Base-by-base conservation (phyloP, 2,113 vertebrate species). In the Rhadina sibilatrix region DNA sequence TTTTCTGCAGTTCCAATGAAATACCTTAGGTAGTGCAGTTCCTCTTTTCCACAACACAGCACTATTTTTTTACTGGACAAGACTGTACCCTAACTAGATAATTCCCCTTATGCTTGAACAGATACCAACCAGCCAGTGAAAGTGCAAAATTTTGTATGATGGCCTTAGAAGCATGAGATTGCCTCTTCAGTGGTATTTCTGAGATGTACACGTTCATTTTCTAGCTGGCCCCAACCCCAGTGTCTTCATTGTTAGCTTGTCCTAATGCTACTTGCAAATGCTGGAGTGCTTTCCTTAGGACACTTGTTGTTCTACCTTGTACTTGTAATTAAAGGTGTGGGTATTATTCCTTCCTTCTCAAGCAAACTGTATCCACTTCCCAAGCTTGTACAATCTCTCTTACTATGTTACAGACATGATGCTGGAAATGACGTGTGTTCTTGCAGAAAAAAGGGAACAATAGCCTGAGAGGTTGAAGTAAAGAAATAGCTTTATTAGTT, bases 51-150 rank as follows among this genome's bases (percentile, higher is more conserved):
- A 65, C 11, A 80, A 16, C 37, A 18, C 23, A 71, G n/a, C 28
- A 18, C 20, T 60, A 28, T 81, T 85, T 75, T 94, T 31, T 78
- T 50, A 84, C 63, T 27, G 70, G 47, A 78, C 53, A 49, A 68
- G 54, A 35, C 60, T 27, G 11, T 50, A 44, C 37, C 71, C 40
- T 69, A 75, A 57, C 23, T 60, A 83, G 49, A 42, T 31, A 27
- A 10, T 65, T 93, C 80, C 23, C 53, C 15, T 91, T 85, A 35
- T 30, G 33, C 54, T 89, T 76, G 59, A 92, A 63, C 50, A 83
- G 71, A n/a, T 20, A 56, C 4, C 44, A 83, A 20, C 10, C 40
- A 94, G 25, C 9, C 4, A 28, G 82, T 22, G 20, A 81, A 93
- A 78, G 5, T 49, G 24, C n/a, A 75, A 70, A 79, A 65, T 89